Base-by-base conservation (phyloP, 1,140 invertebrate genomes). In the Cryptotermes secundus region DNA sequence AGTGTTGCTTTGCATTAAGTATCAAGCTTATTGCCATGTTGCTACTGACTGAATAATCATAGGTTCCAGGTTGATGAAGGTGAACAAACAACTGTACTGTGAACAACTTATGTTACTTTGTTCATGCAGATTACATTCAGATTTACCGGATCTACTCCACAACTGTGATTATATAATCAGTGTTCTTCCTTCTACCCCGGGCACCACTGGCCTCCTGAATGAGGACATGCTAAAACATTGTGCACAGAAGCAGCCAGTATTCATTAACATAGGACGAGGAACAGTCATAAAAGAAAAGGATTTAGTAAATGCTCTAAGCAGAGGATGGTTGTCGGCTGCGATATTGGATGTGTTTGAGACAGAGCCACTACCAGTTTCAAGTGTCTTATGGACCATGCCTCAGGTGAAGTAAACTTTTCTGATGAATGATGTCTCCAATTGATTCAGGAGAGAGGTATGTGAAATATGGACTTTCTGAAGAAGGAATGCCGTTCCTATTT, bases 251-350 rank as follows among this genome's bases (percentile, higher is more conserved):
- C 86, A 88, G 65, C 87, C 89, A 26, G 87, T 92, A 36, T 90
- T 94, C 80, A 92, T 94, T 34, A 94, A 93, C 86, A 89, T 93
- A 85, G 93, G 93, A 34, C 88, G 93, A 87, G 92, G 92, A 45
- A 90, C 89, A 86, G 86, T 93, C 31, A 91, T 93, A 22, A 88
- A 87, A 84, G 92, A 93, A 88, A 82, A 84, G 0, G 90, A 91
- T 85, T 86, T 94, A 34, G 87, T 93, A 31, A 87, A 89, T 45
- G 92, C 93, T 35, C 85, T 94, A n/a, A 88, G 91, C 86, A 89
- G 90, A 85, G 88, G 89, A 16, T 93, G 92, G 91, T 88, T 94
- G 53, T 89, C 90, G 3, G 91, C 88, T 72, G 93, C 92, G 65
- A 90, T 93, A 86, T 87, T 94, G 35, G 93, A 94, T 89, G 93